Evolutionary conservation across 2,888 invertebrate species (phyloP).

Genomic region (Seira musarum): DNA sequence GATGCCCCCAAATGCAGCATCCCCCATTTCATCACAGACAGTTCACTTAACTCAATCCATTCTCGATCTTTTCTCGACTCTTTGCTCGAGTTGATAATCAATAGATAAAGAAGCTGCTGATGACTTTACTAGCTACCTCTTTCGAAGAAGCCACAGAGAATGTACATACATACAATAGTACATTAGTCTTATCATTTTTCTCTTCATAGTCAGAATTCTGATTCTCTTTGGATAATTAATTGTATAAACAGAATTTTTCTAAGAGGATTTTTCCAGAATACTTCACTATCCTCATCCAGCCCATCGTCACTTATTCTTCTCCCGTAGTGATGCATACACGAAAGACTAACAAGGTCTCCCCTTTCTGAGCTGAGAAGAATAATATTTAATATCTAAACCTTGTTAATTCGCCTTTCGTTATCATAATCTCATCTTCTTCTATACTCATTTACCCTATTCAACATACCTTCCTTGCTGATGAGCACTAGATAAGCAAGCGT

Average conservation of each 20-base stretch:
- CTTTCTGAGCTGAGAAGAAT: too few species aligned
- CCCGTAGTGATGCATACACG: too few species aligned
- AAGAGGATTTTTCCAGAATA: constrained; percentile 29
- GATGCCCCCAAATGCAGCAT: too few species aligned
- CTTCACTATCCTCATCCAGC: background rate
- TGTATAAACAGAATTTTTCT: constrained; percentile 36
- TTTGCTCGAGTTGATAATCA: too few species aligned
- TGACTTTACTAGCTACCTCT: constrained; percentile 25
- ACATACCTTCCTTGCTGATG: constrained; percentile 12
- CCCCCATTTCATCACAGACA: too few species aligned
- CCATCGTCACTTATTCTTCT: too few species aligned
- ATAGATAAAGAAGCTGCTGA: too few species aligned
- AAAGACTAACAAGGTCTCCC: too few species aligned
- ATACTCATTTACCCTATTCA: background rate
- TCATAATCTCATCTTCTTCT: background rate
- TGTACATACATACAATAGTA: background rate
- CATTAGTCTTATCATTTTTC: too few species aligned
- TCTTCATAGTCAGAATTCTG: background rate
- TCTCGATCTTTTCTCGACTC: too few species aligned
- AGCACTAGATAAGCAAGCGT: constrained; percentile 21
- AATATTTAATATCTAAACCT: background rate
- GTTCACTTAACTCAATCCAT: too few species aligned
- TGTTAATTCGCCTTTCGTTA: constrained; percentile 3
- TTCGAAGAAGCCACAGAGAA: constrained; percentile 5
- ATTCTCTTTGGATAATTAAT: constrained; percentile 24